A percentile compares a stretch with the other conserved stretches of the same genome.
Evolutionary conservation across 2,888 invertebrate species (phyloP).

Genomic region (Melipona bicolor): DNA sequence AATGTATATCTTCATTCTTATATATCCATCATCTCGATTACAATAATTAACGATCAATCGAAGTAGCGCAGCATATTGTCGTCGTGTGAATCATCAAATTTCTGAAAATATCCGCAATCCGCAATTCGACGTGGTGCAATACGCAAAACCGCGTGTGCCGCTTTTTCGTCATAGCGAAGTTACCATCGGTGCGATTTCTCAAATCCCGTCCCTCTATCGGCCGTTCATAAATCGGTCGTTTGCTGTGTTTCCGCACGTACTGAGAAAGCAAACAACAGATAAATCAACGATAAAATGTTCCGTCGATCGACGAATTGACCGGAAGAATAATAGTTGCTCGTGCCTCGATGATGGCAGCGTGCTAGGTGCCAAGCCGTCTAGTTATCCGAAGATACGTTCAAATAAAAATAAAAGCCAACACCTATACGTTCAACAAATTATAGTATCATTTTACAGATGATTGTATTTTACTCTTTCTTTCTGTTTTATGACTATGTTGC

Average conservation of each 20-base stretch:
- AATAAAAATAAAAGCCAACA: slow-evolving; percentile 59
- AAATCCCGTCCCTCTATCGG: slow-evolving; percentile 42
- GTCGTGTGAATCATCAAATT: slow-evolving; percentile 6
- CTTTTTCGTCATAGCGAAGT: slow-evolving; percentile 23
- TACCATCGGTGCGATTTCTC: slow-evolving; percentile 20
- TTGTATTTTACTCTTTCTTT: too few species aligned
- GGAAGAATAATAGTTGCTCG: slow-evolving; percentile 71
- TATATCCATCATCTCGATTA: not conserved
- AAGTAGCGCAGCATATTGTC: slow-evolving; percentile 25
- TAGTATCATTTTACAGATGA: not conserved
- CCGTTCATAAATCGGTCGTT: slow-evolving; percentile 70
- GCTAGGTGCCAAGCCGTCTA: slow-evolving; percentile 69
- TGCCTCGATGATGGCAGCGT: slow-evolving; percentile 46
- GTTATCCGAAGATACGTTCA: slow-evolving; percentile 41
- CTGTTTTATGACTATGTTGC: too few species aligned
- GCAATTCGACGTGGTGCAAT: slow-evolving; percentile 19
- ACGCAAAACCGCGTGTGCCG: slow-evolving; percentile 33
- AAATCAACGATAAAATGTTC: slow-evolving; percentile 70
- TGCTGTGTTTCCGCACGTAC: slow-evolving; percentile 58
- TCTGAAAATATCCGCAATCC: slow-evolving; percentile 50
- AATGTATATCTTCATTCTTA: too few species aligned
- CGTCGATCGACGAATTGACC: slow-evolving; percentile 67
- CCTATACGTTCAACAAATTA: slow-evolving; percentile 27
- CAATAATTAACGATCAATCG: slow-evolving; percentile 4
- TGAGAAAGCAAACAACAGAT: slow-evolving; percentile 70